These are phyloP conservation scores for Himantopus leucocephalus DNA, from an alignment of 2,113 vertebrate genomes.

Conservation along the genomic window DNA sequence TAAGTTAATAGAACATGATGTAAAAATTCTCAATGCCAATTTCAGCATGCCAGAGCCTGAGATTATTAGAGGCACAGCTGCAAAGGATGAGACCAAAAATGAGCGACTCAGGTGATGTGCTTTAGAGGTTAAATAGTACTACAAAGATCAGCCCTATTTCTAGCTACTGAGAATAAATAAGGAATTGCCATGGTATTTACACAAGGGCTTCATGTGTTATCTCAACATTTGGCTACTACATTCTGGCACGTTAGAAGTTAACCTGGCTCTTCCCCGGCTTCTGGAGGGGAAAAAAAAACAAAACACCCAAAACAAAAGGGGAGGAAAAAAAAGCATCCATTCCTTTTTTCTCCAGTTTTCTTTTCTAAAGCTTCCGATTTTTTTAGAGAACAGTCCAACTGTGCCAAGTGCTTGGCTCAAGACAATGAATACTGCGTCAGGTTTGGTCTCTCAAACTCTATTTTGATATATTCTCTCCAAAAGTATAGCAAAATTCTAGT, in stretches of 20 bases:
- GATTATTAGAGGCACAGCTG: not conserved
- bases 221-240: not conserved
- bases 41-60: not conserved
- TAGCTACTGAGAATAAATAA: not conserved
- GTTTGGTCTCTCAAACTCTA: not conserved
- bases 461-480: not conserved
- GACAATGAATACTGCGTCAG: not conserved
- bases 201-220: not conserved
- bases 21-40: not conserved
- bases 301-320: not conserved
- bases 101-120: not conserved
- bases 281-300: not conserved
- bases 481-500: not conserved
- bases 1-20: not conserved
- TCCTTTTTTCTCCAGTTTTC: not conserved
- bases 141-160: not conserved
- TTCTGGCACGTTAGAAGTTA: not conserved
- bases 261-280: not conserved
- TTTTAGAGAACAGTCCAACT: not conserved
- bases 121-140: not conserved
- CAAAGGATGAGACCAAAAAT: not conserved
- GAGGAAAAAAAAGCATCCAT: rapidly evolving
- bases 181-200: not conserved
- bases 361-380: not conserved
- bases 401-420: not conserved